Base-by-base conservation (phyloP, 2,797 vertebrate genomes). In the Hippoglossus hippoglossus region DNA sequence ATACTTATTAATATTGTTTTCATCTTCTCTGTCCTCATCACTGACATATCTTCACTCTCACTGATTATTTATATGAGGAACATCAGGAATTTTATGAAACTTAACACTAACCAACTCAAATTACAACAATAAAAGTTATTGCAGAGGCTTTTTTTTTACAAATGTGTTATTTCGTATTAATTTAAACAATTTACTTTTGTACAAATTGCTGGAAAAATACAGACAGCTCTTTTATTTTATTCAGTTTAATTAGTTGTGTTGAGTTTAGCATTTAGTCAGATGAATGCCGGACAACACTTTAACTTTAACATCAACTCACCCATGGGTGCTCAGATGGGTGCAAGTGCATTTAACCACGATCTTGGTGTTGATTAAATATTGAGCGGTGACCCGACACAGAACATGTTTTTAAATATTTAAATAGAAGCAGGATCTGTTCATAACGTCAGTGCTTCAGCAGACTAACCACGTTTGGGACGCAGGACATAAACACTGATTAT, bases 1-100 rank as follows among this genome's bases (percentile, higher is more conserved):
- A 46, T 46, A 46, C 5, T 56, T 47, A 58, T 70, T 62, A 12
- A 67, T 68, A 57, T 61, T 13, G 60, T 46, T 65, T 67, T 64
- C 26, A 58, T 55, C 25, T 49, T 55, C 21, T 53, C 39, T 41
- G n/a, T 36, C n/a, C 3, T 13, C 25, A 44, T 55, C 24, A 50
- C 46, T 28, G 18, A 28, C n/a, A 3, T 13, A 61, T 51, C 28
- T 21, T 21, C 24, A 59, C 21, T 36, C 12, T 0, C 55, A 47
- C 9, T 47, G 36, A 31, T 39, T 58, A 2, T 6, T 25, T 2
- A 8, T 16, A 15, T 41, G 16, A 19, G 6, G 5, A 31, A 62
- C 25, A 49, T 13, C 19, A 28, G 11, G n/a, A 60, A 21, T 16
- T 16, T 19, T 24, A 44, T 34, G 15, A 39, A 47, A 34, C 39